These are phyloP conservation scores for Chrysotoxum bicinctum DNA, from an alignment of 2,888 invertebrate species.

Conservation along the genomic window DNA sequence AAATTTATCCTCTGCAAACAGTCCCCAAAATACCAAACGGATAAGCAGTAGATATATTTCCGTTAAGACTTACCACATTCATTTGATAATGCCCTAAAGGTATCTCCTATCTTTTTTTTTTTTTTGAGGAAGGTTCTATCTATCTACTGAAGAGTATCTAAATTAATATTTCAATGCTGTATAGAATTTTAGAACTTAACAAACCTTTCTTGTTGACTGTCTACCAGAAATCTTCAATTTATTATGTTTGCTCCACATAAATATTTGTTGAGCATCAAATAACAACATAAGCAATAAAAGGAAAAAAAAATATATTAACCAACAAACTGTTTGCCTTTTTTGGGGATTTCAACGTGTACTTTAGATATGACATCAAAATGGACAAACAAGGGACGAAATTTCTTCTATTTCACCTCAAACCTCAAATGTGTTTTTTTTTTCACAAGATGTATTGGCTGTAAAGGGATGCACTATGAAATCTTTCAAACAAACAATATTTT, in stretches of 20 bases:
- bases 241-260: conserved; percentile 54
- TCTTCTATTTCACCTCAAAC: conserved; percentile 14
- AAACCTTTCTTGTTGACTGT: conserved; percentile 19
- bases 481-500: not conserved
- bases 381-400: not conserved
- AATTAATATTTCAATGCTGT: conserved; percentile 18
- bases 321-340: conserved; percentile 42
- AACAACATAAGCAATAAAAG: conserved; percentile 19
- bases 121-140: not conserved
- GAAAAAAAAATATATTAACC: not conserved
- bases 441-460: not conserved
- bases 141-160: conserved; percentile 4
- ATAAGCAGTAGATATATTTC: not conserved
- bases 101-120: not conserved
- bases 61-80: not conserved
- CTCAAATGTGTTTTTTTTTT: not conserved
- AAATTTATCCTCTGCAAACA: conserved; percentile 13
- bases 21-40: not conserved
- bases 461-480: not conserved
- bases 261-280: conserved; percentile 52
- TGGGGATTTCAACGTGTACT: conserved; percentile 28
- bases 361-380: not conserved
- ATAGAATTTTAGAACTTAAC: not conserved
- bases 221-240: conserved; percentile 36
- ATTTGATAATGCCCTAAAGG: not conserved